Percentiles rank a stretch among this genome's conserved stretches.
phyloP scores from a whole-genome alignment of 2,888 invertebrate genomes.

The Volucella bombylans region DNA sequence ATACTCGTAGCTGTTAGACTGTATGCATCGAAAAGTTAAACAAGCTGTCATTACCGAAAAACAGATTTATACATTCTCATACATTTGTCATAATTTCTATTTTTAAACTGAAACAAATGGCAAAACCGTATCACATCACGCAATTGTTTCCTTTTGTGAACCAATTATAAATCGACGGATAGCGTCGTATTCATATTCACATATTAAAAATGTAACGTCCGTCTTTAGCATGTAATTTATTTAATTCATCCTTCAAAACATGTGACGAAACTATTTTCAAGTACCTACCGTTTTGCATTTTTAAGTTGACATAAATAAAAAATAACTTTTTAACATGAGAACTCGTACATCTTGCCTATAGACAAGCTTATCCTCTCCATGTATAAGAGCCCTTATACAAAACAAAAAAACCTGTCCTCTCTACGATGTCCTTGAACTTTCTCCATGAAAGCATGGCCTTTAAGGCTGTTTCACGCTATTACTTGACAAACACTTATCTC shows the following conservation, averaged over 20 bases:
- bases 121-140: not conserved
- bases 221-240: not conserved
- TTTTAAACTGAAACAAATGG: not conserved
- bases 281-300: not conserved
- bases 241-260: constrained; percentile 8
- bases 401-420: not conserved
- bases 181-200: not conserved
- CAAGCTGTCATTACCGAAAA: no score
- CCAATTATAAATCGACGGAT: no score
- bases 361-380: not conserved
- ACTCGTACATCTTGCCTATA: not conserved
- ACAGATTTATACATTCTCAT: no score
- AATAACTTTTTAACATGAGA: constrained; percentile 1
- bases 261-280: constrained; percentile 12
- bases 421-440: constrained; percentile 30
- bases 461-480: not conserved
- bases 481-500: not conserved
- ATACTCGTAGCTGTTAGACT: no score
- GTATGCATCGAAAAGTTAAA: no score
- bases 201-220: constrained; percentile 24
- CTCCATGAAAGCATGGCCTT: constrained; percentile 4
- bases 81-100: no score
- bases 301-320: not conserved
- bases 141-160: not conserved
- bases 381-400: no score